These are phyloP conservation scores for Drosophila kepulauana DNA, from an alignment of 1,140 invertebrate species.

Conservation along the genomic window DNA sequence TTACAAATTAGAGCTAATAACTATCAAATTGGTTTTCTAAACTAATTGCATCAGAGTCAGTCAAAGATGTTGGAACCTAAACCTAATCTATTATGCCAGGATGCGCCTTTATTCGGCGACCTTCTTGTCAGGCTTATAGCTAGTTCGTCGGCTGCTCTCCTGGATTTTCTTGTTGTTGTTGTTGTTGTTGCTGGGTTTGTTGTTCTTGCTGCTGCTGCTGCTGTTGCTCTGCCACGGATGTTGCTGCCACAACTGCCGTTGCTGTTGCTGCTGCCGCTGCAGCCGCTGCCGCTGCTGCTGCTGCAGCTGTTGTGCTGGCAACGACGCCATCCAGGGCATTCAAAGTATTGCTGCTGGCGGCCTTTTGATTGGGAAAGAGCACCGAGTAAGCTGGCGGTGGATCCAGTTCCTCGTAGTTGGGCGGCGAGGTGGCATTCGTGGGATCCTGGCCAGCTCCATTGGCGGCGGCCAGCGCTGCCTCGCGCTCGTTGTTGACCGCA, in stretches of 20 bases:
- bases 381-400: conserved; percentile 83
- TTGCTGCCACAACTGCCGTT: conserved; percentile 20
- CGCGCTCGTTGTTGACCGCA: conserved; percentile 80
- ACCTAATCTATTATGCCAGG: conserved; percentile 66
- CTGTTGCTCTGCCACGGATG: conserved; percentile 30
- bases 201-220: conserved; percentile 20
- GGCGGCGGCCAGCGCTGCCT: conserved; percentile 75
- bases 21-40: conserved; percentile 71
- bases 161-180: conserved; percentile 32
- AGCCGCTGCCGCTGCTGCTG: conserved; percentile 51
- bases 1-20: conserved; percentile 56
- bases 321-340: conserved; percentile 63
- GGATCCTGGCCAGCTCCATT: conserved; percentile 63
- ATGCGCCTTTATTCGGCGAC: conserved; percentile 41
- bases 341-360: conserved; percentile 76
- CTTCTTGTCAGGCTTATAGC: conserved; percentile 70
- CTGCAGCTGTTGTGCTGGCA: conserved; percentile 63
- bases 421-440: conserved; percentile 57
- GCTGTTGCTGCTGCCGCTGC: conserved; percentile 31
- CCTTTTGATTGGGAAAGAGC: conserved; percentile 84
- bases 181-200: conserved; percentile 21
- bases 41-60: conserved; percentile 83
- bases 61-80: conserved; percentile 73
- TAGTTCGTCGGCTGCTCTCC: conserved; percentile 64
- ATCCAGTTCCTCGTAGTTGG: conserved; percentile 84